Conservation (phyloP, 2,113 vertebrate genomes). For the Aix galericulata region DNA sequence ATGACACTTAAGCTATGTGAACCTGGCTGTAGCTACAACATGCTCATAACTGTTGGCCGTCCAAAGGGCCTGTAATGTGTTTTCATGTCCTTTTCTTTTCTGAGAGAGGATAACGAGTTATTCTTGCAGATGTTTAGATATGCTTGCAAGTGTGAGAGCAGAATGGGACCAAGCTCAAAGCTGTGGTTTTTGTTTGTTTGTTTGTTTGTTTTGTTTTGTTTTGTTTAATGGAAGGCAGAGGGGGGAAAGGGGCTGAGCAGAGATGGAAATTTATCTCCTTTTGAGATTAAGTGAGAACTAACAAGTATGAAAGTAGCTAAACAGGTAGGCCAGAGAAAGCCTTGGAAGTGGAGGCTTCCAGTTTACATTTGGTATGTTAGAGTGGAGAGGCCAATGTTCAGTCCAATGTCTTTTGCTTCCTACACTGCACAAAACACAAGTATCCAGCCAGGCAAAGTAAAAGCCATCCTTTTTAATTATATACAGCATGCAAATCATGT, state of each 20-base stretch:
- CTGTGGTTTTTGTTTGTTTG: not conserved
- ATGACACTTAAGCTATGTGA: not conserved
- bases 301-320: not conserved
- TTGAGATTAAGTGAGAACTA: not conserved
- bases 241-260: not conserved
- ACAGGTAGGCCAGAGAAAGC: not conserved
- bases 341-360: not conserved
- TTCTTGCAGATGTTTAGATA: not conserved
- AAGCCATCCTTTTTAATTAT: not conserved
- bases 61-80: not conserved
- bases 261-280: not conserved
- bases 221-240: not conserved
- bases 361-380: not conserved
- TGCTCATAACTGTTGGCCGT: not conserved
- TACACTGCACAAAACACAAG: not conserved
- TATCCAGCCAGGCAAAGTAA: not conserved
- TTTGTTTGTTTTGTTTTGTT: not conserved
- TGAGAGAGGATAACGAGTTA: not conserved
- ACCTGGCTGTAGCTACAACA: not conserved
- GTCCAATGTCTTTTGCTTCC: not conserved
- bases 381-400: not conserved
- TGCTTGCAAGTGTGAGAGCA: not conserved
- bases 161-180: not conserved
- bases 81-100: not conserved
- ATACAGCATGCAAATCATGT: not conserved